Evolutionary conservation across 2,888 invertebrate species (phyloP).

Genomic region (Sarcophaga caerulescens): DNA sequence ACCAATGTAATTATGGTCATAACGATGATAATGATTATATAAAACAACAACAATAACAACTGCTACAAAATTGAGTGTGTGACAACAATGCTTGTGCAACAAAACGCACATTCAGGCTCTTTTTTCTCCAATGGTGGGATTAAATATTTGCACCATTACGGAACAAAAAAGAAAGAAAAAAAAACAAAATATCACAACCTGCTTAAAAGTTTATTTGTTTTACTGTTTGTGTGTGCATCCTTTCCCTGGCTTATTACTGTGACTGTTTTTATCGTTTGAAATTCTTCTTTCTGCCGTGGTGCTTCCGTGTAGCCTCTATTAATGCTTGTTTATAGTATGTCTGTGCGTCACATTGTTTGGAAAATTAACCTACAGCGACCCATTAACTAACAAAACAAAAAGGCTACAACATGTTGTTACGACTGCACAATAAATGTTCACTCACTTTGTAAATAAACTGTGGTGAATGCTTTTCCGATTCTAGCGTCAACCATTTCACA

Average conservation of each 20-base stretch:
- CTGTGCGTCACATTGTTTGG: conserved; percentile 41
- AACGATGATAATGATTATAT: conserved; percentile 13
- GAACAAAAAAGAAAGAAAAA: no score
- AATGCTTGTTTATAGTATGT: conserved; percentile 40
- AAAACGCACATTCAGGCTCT: conserved; percentile 29
- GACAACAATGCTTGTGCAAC: conserved; percentile 9
- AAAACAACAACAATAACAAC: not conserved
- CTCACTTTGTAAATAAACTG: conserved; percentile 18
- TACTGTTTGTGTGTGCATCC: conserved; percentile 4
- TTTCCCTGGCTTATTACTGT: not conserved
- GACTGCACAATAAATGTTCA: conserved; percentile 42
- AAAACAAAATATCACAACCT: not conserved
- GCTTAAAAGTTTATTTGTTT: not conserved
- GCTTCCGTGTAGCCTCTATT: conserved; percentile 12
- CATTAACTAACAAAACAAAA: conserved; percentile 36
- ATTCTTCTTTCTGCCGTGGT: not conserved
- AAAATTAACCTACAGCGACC: conserved; percentile 63
- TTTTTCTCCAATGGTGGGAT: not conserved
- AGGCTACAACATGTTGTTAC: not conserved
- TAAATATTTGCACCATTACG: conserved; percentile 13
- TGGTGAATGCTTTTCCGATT: not conserved
- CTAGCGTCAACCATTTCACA: not conserved
- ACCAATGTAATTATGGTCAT: not conserved
- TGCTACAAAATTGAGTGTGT: not conserved
- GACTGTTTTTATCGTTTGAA: conserved; percentile 1